Evolutionary conservation across 2,888 invertebrate species (phyloP).

Genomic region (Ichneumoninae sp.): DNA sequence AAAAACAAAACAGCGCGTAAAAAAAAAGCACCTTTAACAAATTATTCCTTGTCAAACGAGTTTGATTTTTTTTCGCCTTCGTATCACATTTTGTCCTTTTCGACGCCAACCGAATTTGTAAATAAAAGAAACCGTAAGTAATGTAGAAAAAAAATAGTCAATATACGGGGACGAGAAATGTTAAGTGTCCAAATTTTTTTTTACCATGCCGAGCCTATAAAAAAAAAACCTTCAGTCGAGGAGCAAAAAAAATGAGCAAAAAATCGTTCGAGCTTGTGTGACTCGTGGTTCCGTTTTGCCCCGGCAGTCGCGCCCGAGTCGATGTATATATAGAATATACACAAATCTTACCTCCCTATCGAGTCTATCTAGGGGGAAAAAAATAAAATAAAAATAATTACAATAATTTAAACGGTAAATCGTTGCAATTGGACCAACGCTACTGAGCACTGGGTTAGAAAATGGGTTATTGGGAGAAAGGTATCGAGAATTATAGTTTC

Average conservation of each 20-base stretch:
- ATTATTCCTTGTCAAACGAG: no score
- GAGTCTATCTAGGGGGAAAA: constrained; percentile 64
- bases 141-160: background rate
- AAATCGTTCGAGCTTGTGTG: constrained; percentile 15
- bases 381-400: constrained; percentile 15
- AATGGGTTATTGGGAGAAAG: constrained; percentile 49
- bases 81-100: no score
- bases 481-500: constrained; percentile 35
- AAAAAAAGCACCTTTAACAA: background rate
- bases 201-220: background rate
- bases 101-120: background rate
- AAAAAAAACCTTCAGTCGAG: background rate
- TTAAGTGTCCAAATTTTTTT: no score
- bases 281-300: constrained; percentile 31
- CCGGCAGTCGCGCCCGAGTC: background rate
- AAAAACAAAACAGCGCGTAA: background rate
- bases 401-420: constrained; percentile 72
- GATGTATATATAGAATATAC: constrained; percentile 27
- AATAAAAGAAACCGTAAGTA: background rate
- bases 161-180: no score
- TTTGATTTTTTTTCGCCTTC: background rate
- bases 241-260: constrained; percentile 13
- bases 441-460: constrained; percentile 68
- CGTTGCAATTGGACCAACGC: constrained; percentile 80
- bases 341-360: constrained; percentile 66